Evolutionary conservation across 2,888 invertebrate genomes (phyloP), one percentile per base, ranked within the genome.

Genomic region (Chironomus tentans): DNA sequence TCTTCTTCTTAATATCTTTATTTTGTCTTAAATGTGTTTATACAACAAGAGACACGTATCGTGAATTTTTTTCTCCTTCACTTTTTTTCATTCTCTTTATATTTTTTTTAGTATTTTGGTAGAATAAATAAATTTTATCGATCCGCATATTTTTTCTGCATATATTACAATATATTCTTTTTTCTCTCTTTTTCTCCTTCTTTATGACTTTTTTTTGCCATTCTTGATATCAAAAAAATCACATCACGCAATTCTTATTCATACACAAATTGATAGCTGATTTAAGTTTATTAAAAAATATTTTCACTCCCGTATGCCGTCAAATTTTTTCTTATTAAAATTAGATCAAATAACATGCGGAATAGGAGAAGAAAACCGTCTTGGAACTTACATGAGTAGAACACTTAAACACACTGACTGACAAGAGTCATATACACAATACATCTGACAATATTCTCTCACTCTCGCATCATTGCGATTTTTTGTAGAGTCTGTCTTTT

Each of bases 41-140:
- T 68, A 21, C 18, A 71, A 21, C 24, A 61, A 24, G 61, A 73
- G 62, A 73, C 72, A 62, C 62, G 62, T 78, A 78, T 78, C 78
- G 76, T 50, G 56, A 62, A 62, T 68, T 75, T 71, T 77, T 77
- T 78, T 79, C 78, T 77, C 78, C 78, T 77, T 79, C 78, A 38
- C 76, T 77, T 61, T 74, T 75, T n/a, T n/a, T n/a, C n/a, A n/a
- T n/a, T n/a, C n/a, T n/a, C n/a, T n/a, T n/a, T n/a, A n/a, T n/a
- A n/a, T n/a, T 75, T 74, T 68, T 48, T 73, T 47, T 78, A 70
- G 68, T 76, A 65, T 77, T 78, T 77, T 74, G 68, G 74, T 70
- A 68, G 68, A 77, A 77, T 73, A 77, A 77, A 76, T 77, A 48
- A 76, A 48, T 76, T 69, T 76, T 56, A 71, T 72, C 76, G 65